Evolutionary conservation across 2,888 invertebrate genomes (phyloP), one percentile per base, ranked within the genome.

Genomic region (Ephialtes manifestator): DNA sequence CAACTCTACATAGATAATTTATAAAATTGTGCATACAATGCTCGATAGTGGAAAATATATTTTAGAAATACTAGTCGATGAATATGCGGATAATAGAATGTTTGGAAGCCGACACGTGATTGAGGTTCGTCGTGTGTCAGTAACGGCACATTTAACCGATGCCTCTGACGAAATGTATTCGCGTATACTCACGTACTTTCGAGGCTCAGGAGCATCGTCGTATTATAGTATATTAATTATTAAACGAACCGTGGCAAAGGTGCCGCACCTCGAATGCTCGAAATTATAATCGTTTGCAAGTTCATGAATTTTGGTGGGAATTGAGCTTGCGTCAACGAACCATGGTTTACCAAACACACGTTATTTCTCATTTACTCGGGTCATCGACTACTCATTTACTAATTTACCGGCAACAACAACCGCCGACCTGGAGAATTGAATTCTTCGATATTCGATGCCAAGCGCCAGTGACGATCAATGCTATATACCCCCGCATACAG

Each of bases 371-470:
- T 58, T 58, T 58, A 1, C 60, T 35, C 60, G 60, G 35, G 60
- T 63, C 60, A 31, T 35, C 20, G 60, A 63, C 60, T 63, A 63
- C 60, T 63, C 35, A 18, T 35, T 63, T 63, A 8, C 10, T n/a
- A 35, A 18, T 18, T 63, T 35, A 10, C 35, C 35, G 35, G 2
- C 60, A 18, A 8, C 60, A 18, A 63, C 15, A 55, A 71, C 13
- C 55, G 18, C 24, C 7, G 55, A 13, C 8, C n/a, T 20, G 18
- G 39, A 7, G 3, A 71, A 71, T 55, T 20, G 39, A 5, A 8
- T 39, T 55, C 10, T 24, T 43, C 55, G 53, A 55, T 24, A 24
- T 39, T 43, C 43, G 39, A 71, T 15, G 15, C 13, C 39, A 4
- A 39, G 15, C 13, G 55, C n/a, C 35, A 10, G 35, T 35, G n/a